These are phyloP conservation scores for Pantherophis guttatus DNA, from an alignment of 2,113 vertebrate species.

Conservation along the genomic window DNA sequence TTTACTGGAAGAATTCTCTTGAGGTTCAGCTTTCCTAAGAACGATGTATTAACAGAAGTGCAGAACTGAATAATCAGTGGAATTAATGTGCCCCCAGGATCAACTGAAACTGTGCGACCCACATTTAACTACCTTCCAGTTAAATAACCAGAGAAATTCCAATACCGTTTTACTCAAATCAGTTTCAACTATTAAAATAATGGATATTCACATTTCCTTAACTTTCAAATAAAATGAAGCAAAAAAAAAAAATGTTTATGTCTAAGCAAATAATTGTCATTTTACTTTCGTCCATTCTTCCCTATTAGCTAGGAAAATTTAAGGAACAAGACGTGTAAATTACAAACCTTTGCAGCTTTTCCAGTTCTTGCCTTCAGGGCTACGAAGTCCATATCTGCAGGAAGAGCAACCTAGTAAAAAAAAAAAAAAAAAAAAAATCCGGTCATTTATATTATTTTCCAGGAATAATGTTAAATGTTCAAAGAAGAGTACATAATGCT, in stretches of 20 bases:
- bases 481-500: background rate
- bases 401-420: slow-evolving; percentile 86
- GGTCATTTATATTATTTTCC: background rate
- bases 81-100: background rate
- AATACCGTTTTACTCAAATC: background rate
- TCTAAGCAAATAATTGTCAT: background rate
- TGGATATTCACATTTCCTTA: background rate
- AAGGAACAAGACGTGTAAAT: background rate
- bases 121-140: background rate
- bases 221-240: background rate
- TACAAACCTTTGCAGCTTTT: slow-evolving; percentile 90
- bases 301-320: background rate
- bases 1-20: background rate
- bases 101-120: background rate
- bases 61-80: background rate
- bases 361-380: slow-evolving; percentile 86
- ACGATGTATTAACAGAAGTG: background rate
- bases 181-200: background rate
- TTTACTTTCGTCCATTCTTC: background rate
- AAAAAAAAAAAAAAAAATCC: background rate
- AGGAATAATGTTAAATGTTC: background rate
- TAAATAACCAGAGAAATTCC: background rate
- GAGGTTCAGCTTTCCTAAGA: background rate
- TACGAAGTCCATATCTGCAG: slow-evolving; percentile 81
- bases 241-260: background rate